A percentile compares a stretch with the other conserved stretches of the same genome.
Conservation (phyloP, 2,797 vertebrate species). For the Sardinella longiceps region DNA sequence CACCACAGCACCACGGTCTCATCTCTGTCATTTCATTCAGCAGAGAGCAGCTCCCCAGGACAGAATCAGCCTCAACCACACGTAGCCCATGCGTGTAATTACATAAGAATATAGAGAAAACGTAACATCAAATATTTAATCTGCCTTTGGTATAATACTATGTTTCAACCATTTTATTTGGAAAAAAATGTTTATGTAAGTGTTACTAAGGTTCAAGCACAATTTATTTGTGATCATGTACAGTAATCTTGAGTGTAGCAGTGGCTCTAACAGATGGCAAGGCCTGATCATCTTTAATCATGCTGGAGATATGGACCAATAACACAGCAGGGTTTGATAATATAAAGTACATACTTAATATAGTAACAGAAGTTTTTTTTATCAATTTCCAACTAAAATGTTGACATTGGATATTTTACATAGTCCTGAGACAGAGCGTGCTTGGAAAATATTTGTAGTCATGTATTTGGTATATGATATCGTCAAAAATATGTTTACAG, state of each 20-base stretch:
- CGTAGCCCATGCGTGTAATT: neutral
- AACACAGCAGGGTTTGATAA: neutral
- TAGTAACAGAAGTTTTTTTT: neutral
- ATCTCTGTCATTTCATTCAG: neutral
- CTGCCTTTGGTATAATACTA: neutral
- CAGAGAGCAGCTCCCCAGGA: neutral
- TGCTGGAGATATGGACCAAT: neutral
- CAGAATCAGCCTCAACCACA: neutral
- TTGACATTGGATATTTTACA: too few species aligned
- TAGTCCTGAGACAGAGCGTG: neutral
- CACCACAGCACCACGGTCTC: neutral
- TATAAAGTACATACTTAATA: neutral
- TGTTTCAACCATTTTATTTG: neutral
- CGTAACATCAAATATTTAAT: neutral
- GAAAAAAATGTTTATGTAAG: neutral
- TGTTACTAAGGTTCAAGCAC: neutral
- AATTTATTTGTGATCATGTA: neutral
- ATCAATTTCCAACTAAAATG: too few species aligned
- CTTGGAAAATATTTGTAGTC: neutral
- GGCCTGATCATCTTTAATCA: neutral
- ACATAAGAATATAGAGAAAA: neutral
- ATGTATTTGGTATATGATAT: neutral
- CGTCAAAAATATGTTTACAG: neutral
- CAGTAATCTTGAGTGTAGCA: neutral
- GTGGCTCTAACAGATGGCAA: slow-evolving; percentile 1